Evolutionary conservation across 2,113 vertebrate genomes (phyloP).

Genomic region (Marcusenius ussheri): DNA sequence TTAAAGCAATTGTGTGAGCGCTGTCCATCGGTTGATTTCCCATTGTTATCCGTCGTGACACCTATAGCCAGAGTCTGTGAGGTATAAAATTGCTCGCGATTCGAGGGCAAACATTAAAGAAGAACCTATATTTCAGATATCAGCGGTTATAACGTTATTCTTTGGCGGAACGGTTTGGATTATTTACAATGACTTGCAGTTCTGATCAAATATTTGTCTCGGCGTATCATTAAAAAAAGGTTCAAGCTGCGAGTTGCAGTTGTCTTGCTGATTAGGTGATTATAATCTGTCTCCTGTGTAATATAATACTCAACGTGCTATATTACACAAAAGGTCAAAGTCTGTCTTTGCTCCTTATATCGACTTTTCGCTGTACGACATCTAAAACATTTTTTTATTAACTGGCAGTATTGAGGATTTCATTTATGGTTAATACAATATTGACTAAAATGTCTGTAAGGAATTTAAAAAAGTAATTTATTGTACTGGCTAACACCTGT

Average conservation of each 20-base stretch:
- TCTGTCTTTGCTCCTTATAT: neutral
- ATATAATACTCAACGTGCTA: conserved; percentile 17
- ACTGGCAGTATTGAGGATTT: neutral
- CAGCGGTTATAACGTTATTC: neutral
- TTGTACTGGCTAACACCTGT: neutral
- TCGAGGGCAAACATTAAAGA: neutral
- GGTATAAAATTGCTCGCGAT: neutral
- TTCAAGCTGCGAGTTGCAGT: neutral
- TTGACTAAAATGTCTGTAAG: neutral
- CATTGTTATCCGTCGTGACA: neutral
- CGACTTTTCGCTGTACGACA: neutral
- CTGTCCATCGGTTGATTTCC: neutral
- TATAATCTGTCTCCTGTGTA: neutral
- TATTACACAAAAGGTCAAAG: neutral
- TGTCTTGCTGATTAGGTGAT: neutral
- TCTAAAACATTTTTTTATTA: neutral
- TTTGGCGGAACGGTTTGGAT: neutral
- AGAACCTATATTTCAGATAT: neutral
- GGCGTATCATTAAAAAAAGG: neutral
- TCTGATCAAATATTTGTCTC: neutral
- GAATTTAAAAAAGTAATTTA: neutral
- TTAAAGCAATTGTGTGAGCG: neutral
- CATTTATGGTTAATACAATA: neutral
- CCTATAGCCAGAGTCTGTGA: neutral
- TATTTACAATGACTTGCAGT: neutral